Conservation (phyloP, 92 coral and sea anemone genomes). For the Palythoa grandiflora region DNA sequence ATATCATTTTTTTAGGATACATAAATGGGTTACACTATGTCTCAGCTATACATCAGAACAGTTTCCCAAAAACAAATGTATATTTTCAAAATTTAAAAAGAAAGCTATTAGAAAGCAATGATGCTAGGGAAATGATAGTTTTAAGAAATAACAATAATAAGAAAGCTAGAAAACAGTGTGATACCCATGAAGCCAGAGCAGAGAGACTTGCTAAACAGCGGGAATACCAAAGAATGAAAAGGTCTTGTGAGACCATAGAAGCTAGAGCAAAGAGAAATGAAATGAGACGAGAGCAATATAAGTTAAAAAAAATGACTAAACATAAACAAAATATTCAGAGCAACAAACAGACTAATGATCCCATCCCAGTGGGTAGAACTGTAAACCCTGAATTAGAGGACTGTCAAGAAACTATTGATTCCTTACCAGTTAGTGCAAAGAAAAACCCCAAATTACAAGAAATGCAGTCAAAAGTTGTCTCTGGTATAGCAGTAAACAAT, state of each 20-base stretch:
- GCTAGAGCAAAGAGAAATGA: conserved; percentile 49
- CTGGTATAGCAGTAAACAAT: no score
- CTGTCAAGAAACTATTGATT: no score
- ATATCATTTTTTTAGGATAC: conserved; percentile 40
- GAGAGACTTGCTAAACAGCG: conserved; percentile 48
- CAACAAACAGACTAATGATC: conserved; percentile 29
- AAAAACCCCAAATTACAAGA: no score
- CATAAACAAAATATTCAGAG: conserved; percentile 32
- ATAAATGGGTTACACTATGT: conserved; percentile 48
- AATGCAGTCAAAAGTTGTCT: no score
- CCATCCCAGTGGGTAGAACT: not conserved
- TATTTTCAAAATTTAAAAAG: no score
- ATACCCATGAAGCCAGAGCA: conserved; percentile 3
- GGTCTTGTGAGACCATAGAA: conserved; percentile 46
- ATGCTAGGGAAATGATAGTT: no score
- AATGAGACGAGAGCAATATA: conserved; percentile 46
- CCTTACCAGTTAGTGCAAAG: no score
- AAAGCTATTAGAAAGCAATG: no score
- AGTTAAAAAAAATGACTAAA: conserved; percentile 18
- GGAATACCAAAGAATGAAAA: conserved; percentile 37
- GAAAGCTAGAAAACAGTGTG: not conserved
- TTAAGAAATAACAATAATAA: not conserved
- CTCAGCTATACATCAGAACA: conserved; percentile 38
- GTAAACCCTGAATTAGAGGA: no score
- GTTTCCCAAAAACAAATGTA: not conserved